These are phyloP conservation scores for Eulemur albifrons DNA, from an alignment of 2,797 vertebrate genomes.

Conservation along the genomic window DNA sequence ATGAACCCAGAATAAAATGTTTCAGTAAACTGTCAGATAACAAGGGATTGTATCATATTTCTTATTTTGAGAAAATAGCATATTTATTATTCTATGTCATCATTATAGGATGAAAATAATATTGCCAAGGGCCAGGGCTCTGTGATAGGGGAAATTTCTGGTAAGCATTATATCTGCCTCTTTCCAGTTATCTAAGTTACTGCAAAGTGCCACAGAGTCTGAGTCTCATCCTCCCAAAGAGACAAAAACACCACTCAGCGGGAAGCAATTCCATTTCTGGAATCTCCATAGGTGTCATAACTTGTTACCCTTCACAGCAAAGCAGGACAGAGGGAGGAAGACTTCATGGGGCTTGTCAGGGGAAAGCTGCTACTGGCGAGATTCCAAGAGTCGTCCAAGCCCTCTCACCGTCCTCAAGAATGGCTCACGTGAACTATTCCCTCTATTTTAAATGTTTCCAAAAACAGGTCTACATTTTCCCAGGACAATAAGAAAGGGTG, in stretches of 20 bases:
- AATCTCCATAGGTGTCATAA: neutral
- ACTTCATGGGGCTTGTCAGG: neutral
- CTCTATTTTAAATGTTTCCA: neutral
- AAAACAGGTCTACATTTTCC: neutral
- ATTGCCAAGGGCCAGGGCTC: constrained; percentile 66
- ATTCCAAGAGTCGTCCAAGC: neutral
- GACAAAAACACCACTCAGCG: neutral
- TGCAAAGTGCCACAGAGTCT: constrained; percentile 60
- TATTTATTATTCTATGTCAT: constrained; percentile 79
- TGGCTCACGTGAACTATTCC: neutral
- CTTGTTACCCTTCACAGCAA: neutral
- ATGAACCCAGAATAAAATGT: constrained; percentile 71
- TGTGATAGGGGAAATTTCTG: constrained; percentile 7
- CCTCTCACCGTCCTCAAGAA: neutral
- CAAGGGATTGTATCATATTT: neutral
- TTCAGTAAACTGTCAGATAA: constrained; percentile 73
- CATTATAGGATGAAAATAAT: constrained; percentile 69
- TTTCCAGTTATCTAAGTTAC: constrained; percentile 63
- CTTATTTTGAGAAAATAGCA: constrained; percentile 74
- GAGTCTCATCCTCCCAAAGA: constrained; percentile 46
- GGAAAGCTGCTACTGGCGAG: neutral
- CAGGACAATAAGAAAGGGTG: neutral
- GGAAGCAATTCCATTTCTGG: neutral
- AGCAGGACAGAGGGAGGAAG: neutral
- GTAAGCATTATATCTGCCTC: neutral